Base-by-base conservation (phyloP, 2,797 vertebrate species). In the Pelodytes ibericus region DNA sequence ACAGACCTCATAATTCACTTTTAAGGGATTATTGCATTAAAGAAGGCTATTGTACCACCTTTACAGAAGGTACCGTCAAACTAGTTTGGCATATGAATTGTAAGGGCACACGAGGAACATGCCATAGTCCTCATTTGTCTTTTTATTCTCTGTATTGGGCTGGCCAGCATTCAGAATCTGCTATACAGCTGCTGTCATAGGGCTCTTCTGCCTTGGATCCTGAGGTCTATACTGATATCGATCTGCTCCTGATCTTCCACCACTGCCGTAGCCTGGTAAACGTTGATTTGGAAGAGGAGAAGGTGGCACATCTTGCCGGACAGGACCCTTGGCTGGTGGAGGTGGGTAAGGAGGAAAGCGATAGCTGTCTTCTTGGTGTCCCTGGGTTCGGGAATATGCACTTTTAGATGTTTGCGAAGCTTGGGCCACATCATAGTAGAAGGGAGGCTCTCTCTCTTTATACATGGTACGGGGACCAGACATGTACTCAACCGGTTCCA, bases 251-350 rank as follows among this genome's bases (percentile, higher is more conserved):
- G 83, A 82, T 39, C 93, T 94, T 72, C 90, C 87, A 86, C 94
- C 90, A 29, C 95, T 95, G 36, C 87, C 92, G 25, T 95, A 97
- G 47, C 92, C 90, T 4, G 91, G 89, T 7, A 88, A 89, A 58
- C 94, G 90, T 15, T 94, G 93, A 10, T 91, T 88, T 71, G 92
- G 92, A 20, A 95, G 94, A 6, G 96, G 97, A 8, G 97, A 99
- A 0, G 97, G 97, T 0, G 97, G 97, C 16, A 99, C 95, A 0
- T 99, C 97, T 86, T 99, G 97, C 10, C 96, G 91, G 80, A 96
- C 81, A 4, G 96, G 96, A 74, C 96, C 96, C 86, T 96, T 96
- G 77, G 87, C 84, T 1, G 81, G 36, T 3, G 84, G 87, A 25
- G 93, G 87, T 80, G 94, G 95, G 83, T 93, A 96, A 15, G 93